Evolutionary conservation across 2,797 vertebrate genomes (phyloP), one percentile per base, ranked within the genome.

Genomic region (Periophthalmus magnuspinnatus): DNA sequence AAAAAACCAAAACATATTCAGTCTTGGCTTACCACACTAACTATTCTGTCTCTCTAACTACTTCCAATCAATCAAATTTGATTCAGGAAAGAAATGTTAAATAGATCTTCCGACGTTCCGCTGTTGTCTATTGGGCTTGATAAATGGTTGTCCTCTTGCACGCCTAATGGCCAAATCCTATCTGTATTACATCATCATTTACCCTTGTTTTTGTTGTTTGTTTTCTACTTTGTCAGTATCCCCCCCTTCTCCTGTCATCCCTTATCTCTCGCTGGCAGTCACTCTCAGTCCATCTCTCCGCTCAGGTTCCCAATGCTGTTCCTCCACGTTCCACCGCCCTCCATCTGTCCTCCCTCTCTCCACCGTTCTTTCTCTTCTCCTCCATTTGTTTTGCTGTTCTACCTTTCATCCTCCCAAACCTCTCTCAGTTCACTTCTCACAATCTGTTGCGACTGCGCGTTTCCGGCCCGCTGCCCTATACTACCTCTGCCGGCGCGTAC

Each of bases 231-330:
- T 55, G 17, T 48, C 70, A 36, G 71, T 65, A 47, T 24, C 77
- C 66, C 28, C 28, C 28, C n/a, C n/a, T n/a, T 63, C 72, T 77
- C 59, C 56, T 33, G 75, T 24, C 1, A 8, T 82, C 79, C 58
- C 78, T 90, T 89, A 87, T 91, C 85, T 88, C 78, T 28, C 61
- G 50, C 72, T 76, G 79, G 79, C 86, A 87, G 85, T 36, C 45
- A 63, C 82, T 71, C 78, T 67, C 67, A 70, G 41, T 70, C 72
- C 7, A 32, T 7, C 16, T 38, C 19, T 21, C n/a, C n/a, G 56
- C 52, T 34, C 67, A 50, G 64, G 58, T 77, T 59, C 58, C 24
- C 63, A 70, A 64, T 21, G 61, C 70, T 76, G 67, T 82, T 81
- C 72, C 67, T 81, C 62, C 67, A 72, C 65, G 24, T 81, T 84